phyloP scores from a whole-genome alignment of 2,797 vertebrate genomes.

The Poecilia picta region DNA sequence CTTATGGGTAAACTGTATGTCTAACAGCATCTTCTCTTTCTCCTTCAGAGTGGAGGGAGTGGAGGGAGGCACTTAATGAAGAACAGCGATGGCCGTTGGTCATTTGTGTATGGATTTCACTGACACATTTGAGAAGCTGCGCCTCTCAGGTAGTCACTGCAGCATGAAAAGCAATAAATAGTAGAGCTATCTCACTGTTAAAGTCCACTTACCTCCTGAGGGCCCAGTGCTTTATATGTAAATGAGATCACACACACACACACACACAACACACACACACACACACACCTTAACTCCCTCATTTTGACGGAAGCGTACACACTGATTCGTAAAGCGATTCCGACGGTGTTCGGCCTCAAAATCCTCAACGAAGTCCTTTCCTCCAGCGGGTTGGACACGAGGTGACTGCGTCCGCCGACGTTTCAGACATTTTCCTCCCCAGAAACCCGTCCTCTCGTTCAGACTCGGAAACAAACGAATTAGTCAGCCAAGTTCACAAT shows the following conservation, averaged over 20 bases:
- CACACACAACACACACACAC: conserved; percentile 32
- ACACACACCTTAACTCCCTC: conserved; percentile 28
- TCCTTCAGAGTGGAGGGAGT: conserved; percentile 34
- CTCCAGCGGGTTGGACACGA: conserved; percentile 46
- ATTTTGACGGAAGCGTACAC: conserved; percentile 5
- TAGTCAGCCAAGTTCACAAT: conserved; percentile 43
- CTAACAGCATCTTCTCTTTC: conserved; percentile 40
- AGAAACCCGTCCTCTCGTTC: conserved; percentile 15
- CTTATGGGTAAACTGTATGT: conserved; percentile 44
- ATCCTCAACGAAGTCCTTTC: conserved; percentile 63
- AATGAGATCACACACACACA: conserved; percentile 73
- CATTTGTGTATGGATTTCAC: conserved; percentile 77
- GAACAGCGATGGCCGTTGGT: conserved; percentile 64
- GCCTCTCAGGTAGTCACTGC: conserved; percentile 77
- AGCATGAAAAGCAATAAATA: conserved; percentile 82
- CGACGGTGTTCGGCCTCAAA: conserved; percentile 44
- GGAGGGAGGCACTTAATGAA: conserved; percentile 48
- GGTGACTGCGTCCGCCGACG: conserved; percentile 50
- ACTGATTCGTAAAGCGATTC: conserved; percentile 33
- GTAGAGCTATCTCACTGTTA: conserved; percentile 77
- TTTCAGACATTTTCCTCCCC: conserved; percentile 21
- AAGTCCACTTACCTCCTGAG: conserved; percentile 78
- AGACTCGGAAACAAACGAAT: conserved; percentile 46
- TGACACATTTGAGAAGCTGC: conserved; percentile 73
- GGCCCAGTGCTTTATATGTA: conserved; percentile 77